Percentiles rank a stretch among this genome's conserved stretches.
Conservation (phyloP, 1,140 invertebrate species). For the Drosophila repletoides region DNA sequence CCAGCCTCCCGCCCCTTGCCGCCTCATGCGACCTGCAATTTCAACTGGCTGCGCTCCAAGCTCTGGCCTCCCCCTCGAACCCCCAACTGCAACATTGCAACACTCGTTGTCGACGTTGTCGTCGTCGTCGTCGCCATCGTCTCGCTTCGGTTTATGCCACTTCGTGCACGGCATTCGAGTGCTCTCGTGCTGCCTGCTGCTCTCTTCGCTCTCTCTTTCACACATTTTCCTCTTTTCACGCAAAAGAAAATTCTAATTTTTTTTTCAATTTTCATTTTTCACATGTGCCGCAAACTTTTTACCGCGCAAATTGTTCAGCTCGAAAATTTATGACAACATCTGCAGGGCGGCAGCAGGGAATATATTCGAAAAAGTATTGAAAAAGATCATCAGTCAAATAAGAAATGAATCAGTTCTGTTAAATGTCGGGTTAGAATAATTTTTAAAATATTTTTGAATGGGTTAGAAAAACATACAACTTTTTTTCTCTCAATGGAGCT, state of each 20-base stretch:
- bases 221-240: slow-evolving; percentile 14
- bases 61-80: not conserved
- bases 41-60: slow-evolving; percentile 73
- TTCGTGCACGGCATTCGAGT: slow-evolving; percentile 9
- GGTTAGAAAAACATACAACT: too few relatives aligned
- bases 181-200: slow-evolving; percentile 12
- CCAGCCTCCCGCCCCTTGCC: not conserved
- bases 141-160: slow-evolving; percentile 19
- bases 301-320: slow-evolving; percentile 31
- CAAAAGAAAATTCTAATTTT: not conserved
- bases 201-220: slow-evolving; percentile 34
- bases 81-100: slow-evolving; percentile 12
- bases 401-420: too few relatives aligned
- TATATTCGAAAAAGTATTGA: not conserved
- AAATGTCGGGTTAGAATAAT: too few relatives aligned
- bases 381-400: too few relatives aligned
- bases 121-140: slow-evolving; percentile 22
- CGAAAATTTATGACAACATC: slow-evolving; percentile 36
- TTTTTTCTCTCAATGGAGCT: too few relatives aligned
- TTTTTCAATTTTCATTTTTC: slow-evolving; percentile 27
- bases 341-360: not conserved
- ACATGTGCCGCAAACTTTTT: slow-evolving; percentile 36
- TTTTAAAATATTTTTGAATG: too few relatives aligned
- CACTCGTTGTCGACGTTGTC: slow-evolving; percentile 44
- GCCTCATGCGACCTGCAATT: slow-evolving; percentile 43